Percentiles rank a stretch among this genome's conserved stretches.
Conservation (phyloP, 2,888 invertebrate genomes). For the Cataglyphis altisquamis region DNA sequence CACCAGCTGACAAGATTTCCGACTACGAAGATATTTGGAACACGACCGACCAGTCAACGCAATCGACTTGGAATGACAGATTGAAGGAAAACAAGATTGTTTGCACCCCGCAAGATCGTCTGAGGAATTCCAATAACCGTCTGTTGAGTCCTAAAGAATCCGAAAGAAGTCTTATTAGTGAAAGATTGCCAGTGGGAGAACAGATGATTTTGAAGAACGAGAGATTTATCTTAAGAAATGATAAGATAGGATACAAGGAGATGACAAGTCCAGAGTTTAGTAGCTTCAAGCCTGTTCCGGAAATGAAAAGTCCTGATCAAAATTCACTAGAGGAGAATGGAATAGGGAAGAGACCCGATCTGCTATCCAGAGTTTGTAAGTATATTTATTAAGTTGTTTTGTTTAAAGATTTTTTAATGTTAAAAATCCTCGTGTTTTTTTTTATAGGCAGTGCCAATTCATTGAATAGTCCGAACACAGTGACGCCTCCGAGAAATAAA, state of each 20-base stretch:
- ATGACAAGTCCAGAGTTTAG: slow-evolving; percentile 84
- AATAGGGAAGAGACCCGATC: slow-evolving; percentile 82
- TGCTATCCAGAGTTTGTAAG: slow-evolving; percentile 85
- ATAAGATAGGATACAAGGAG: slow-evolving; percentile 84
- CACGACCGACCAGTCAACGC: slow-evolving; percentile 84
- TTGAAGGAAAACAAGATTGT: slow-evolving; percentile 63
- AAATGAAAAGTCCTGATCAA: slow-evolving; percentile 77
- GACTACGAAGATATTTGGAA: slow-evolving; percentile 98
- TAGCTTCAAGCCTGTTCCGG: slow-evolving; percentile 84
- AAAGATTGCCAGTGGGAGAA: slow-evolving; percentile 70
- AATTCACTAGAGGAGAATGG: slow-evolving; percentile 79
- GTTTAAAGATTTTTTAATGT: not conserved
- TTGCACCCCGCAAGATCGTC: slow-evolving; percentile 69
- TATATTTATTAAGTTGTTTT: slow-evolving; percentile 51
- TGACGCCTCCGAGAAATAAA: slow-evolving; percentile 84
- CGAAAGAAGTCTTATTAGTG: slow-evolving; percentile 75
- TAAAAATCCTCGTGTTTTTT: not conserved
- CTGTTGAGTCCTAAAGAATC: slow-evolving; percentile 57
- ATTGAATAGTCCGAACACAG: slow-evolving; percentile 86
- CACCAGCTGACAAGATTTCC: slow-evolving; percentile 96
- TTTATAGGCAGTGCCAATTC: slow-evolving; percentile 88
- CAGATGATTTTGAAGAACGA: slow-evolving; percentile 75
- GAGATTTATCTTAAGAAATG: slow-evolving; percentile 81
- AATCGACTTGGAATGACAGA: slow-evolving; percentile 83
- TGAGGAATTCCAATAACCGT: slow-evolving; percentile 78